phyloP scores from a whole-genome alignment of 2,888 invertebrate species.

The Palloptera scutellata region DNA sequence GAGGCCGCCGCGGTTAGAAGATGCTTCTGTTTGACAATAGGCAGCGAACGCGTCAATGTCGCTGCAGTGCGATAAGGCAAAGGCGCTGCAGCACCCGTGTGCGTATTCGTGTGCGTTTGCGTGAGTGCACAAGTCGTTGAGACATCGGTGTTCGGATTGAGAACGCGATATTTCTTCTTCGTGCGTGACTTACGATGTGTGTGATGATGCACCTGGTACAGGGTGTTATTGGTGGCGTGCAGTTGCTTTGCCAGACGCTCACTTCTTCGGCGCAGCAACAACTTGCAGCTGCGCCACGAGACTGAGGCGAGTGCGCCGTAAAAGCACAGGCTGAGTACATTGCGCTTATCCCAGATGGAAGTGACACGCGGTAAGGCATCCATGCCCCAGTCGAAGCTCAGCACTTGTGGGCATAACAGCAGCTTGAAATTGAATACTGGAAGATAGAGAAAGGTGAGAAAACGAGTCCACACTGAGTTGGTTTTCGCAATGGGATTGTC shows the following conservation, averaged over 20 bases:
- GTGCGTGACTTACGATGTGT: slow-evolving; percentile 60
- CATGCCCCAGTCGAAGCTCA: slow-evolving; percentile 99
- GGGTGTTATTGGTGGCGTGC: neutral
- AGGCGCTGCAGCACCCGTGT: slow-evolving; percentile 16
- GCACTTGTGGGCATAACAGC: slow-evolving; percentile 82
- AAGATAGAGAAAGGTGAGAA: slow-evolving; percentile 90
- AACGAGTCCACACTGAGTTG: slow-evolving; percentile 78
- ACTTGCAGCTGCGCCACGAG: slow-evolving; percentile 51
- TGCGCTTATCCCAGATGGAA: slow-evolving; percentile 79
- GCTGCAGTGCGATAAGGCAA: slow-evolving; percentile 31
- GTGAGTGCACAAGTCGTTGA: neutral
- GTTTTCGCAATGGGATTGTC: slow-evolving; percentile 97
- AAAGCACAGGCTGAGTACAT: slow-evolving; percentile 77
- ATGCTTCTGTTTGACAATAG: slow-evolving; percentile 42
- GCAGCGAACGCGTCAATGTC: slow-evolving; percentile 30
- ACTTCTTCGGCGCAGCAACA: slow-evolving; percentile 39
- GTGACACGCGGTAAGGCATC: slow-evolving; percentile 90
- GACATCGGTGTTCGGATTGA: neutral
- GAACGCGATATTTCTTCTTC: slow-evolving; percentile 54
- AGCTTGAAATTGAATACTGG: slow-evolving; percentile 91
- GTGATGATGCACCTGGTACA: slow-evolving; percentile 36
- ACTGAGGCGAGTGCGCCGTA: slow-evolving; percentile 68
- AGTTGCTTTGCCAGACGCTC: slow-evolving; percentile 31
- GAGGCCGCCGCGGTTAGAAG: slow-evolving; percentile 14
- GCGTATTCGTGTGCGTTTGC: neutral